phyloP scores from a whole-genome alignment of 35 echinoderm and acorn worm genomes.

The Eucidaris tribuloides region DNA sequence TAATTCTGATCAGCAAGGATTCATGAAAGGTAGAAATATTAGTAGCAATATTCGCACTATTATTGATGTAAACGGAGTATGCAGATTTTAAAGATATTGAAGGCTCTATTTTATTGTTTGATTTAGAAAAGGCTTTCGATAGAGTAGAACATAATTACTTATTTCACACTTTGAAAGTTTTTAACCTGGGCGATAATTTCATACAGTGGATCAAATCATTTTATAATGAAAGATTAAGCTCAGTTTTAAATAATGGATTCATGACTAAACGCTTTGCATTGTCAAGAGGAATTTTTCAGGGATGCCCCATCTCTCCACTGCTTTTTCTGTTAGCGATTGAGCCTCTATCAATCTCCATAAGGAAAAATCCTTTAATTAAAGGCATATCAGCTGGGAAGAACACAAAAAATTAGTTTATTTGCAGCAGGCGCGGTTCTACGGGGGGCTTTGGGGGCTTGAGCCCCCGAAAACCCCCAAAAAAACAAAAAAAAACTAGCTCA shows the following conservation, averaged over 20 bases:
- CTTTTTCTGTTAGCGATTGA: constrained; percentile 23
- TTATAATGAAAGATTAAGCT: not conserved
- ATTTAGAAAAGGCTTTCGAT: constrained; percentile 17
- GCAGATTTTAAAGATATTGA: not conserved
- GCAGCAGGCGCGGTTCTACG: not conserved
- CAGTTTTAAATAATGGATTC: constrained; percentile 20
- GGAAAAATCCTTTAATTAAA: constrained; percentile 7
- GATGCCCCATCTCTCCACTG: constrained; percentile 7
- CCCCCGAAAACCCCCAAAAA: too few relatives aligned
- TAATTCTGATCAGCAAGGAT: not conserved
- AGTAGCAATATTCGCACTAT: not conserved
- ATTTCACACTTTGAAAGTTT: not conserved
- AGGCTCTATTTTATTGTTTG: not conserved
- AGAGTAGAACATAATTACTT: constrained; percentile 16
- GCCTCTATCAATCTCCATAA: not conserved
- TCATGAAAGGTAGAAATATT: not conserved
- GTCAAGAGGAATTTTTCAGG: constrained; percentile 21
- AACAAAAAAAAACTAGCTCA: too few relatives aligned
- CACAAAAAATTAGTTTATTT: not conserved
- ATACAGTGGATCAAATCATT: constrained; percentile 10
- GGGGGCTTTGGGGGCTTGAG: too few relatives aligned
- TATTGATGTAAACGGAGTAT: not conserved
- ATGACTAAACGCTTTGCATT: not conserved
- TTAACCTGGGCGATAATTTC: not conserved
- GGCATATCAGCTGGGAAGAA: not conserved